Evolutionary conservation across 2,113 vertebrate genomes (phyloP).

Genomic region (Sturnira hondurensis): DNA sequence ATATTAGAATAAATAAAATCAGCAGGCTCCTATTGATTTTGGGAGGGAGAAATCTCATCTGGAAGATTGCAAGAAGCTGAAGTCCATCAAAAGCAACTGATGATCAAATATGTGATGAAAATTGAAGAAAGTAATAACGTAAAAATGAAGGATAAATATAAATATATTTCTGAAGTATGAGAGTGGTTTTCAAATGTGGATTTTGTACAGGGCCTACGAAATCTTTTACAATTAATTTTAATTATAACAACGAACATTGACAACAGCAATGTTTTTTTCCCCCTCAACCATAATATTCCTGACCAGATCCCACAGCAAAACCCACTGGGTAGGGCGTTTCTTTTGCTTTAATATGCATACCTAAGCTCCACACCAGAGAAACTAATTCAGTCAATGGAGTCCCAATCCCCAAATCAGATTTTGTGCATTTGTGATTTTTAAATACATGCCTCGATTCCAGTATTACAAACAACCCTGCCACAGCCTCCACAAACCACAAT

Average conservation of each 20-base stretch:
- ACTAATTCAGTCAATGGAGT: background rate
- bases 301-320: background rate
- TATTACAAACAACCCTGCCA: background rate
- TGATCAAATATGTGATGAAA: constrained; percentile 39
- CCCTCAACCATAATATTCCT: constrained; percentile 19
- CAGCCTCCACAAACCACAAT: background rate
- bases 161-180: background rate
- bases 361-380: background rate
- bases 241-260: background rate
- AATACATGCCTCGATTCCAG: background rate
- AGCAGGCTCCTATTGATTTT: constrained; percentile 56
- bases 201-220: background rate
- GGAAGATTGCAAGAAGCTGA: constrained; percentile 38
- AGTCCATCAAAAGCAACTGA: constrained; percentile 12
- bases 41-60: constrained; percentile 43
- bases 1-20: constrained; percentile 67
- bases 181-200: background rate
- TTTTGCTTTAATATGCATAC: background rate
- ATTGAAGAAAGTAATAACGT: constrained; percentile 45
- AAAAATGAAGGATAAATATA: constrained; percentile 13
- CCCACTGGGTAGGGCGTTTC: background rate
- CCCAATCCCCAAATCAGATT: background rate
- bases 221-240: background rate
- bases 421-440: background rate
- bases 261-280: background rate